Base-by-base conservation (phyloP, 1,140 invertebrate species). In the Eriosoma lanigerum region DNA sequence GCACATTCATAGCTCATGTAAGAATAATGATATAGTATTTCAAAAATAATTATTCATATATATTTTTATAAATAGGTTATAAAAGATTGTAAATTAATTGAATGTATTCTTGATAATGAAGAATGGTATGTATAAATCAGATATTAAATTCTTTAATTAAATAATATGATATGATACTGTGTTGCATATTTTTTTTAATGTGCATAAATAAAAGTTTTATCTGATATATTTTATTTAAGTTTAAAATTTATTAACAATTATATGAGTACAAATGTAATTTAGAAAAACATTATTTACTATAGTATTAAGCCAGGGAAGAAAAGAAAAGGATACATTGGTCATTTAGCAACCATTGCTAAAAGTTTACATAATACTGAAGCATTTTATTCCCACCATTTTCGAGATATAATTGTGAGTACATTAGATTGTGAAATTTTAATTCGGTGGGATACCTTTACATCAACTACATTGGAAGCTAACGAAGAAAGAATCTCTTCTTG, bases 51-150 rank as follows among this genome's bases (percentile, higher is more conserved):
- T 72, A n/a, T 52, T 5, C 1, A n/a, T 50, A 1, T 50, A 29
- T 19, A 9, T 32, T 68, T 4, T 52, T 58, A 24, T 56, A 12
- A 38, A n/a, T 48, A 78, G 75, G 75, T 78, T 62, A 78, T 78
- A 10, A 78, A 78, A 78, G 75, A 78, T 62, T 78, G 75, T 46
- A 60, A 78, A 78, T 58, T 78, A 58, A 78, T 78, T 78, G 75
- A 78, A 78, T 29, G 24, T 60, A 78, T 78, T 60, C 38, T 78
- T 60, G 56, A 78, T 26, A 58, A 78, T 62, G 75, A 78, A 48
- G 19, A 60, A 78, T 62, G 75, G 75, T 78, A 26, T 60, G 56
- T 78, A 29, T 70, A 4, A 70, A 48, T 24, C 10, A 26, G 0
- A 48, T 48, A 26, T 50, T 70, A 50, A 26, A 8, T n/a, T n/a